A percentile compares a stretch with the other conserved stretches of the same genome.
phyloP scores from a whole-genome alignment of 2,113 vertebrate species.

The Chaetura pelagica region DNA sequence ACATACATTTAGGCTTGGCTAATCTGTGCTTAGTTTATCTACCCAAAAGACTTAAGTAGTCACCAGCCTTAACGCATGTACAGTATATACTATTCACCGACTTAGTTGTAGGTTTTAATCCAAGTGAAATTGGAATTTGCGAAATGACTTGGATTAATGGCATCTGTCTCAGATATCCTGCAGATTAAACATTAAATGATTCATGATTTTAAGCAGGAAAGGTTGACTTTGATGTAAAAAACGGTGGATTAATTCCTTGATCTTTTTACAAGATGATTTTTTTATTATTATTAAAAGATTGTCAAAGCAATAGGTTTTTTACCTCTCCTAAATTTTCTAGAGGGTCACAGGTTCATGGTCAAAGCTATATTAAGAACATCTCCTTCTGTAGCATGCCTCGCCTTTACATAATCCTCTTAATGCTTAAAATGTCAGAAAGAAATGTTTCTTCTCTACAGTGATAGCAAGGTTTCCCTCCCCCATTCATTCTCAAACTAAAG shows the following conservation, averaged over 20 bases:
- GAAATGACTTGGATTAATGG: conserved; percentile 70
- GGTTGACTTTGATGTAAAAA: conserved; percentile 66
- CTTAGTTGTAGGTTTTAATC: conserved; percentile 77
- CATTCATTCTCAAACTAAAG: not conserved
- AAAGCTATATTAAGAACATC: conserved; percentile 37
- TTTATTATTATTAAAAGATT: not conserved
- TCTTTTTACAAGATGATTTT: conserved; percentile 63
- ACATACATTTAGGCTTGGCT: conserved; percentile 64
- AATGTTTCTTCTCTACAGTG: not conserved
- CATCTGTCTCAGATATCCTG: conserved; percentile 68
- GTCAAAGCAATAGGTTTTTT: conserved; percentile 56
- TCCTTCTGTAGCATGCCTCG: conserved; percentile 33
- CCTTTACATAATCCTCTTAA: conserved; percentile 55
- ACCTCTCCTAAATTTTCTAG: conserved; percentile 34
- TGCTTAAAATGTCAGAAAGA: conserved; percentile 43
- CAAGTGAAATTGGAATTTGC: conserved; percentile 74
- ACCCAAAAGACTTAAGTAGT: conserved; percentile 71
- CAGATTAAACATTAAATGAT: conserved; percentile 72
- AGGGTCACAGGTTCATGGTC: conserved; percentile 16
- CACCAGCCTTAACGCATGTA: conserved; percentile 76
- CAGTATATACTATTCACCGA: conserved; percentile 69
- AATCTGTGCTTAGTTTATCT: conserved; percentile 69
- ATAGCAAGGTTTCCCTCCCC: not conserved
- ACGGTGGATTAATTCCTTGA: conserved; percentile 34
- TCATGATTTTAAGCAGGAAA: conserved; percentile 68